Base-by-base conservation (phyloP, 2,888 invertebrate genomes). In the Dynastes grantii region DNA sequence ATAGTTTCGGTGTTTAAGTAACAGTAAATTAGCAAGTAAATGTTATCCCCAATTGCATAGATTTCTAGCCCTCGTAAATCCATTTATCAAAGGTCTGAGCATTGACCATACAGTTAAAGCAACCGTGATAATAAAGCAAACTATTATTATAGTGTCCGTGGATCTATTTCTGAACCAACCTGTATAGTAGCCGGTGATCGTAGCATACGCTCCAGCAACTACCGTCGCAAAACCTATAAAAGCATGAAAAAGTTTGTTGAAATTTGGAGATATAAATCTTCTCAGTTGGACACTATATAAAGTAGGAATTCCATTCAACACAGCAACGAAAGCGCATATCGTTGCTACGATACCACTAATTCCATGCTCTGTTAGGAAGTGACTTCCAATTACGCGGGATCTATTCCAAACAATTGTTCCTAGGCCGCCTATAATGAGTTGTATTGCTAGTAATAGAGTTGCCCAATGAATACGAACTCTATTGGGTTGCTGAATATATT, bases 281-380 rank as follows among this genome's bases (percentile, higher is more conserved):
- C 80, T 84, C 16, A 88, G 79, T 78, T 86, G 83, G 27, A 82
- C 83, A 77, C 84, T 85, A 79, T 85, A 88, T n/a, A 87, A 82
- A 9, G 87, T 83, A 4, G 81, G 75, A n/a, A 85, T 78, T 16
- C 89, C 89, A 77, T 85, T 86, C 3, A 87, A 67, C 37, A 84
- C 81, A 1, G 86, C 82, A 5, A 85, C 83, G 45, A 86, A 78
- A 27, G 84, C 84, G 5, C 84, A 83, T 2, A 86, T 78, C 70
- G 86, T 61, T 5, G 85, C 85, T 11, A 86, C 82, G 3, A 88
- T 79, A 1, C 89, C 88, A 51, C 86, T 83, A 13, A 87, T 75
- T 9, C 84, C 87, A 80, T 89, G 89, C 85, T 87, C 87, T 2
- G 86, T 84, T 37, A 82, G 83, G 79, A 88, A 88, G 81, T 89